Percentiles rank a stretch among this genome's conserved stretches.
phyloP scores from a whole-genome alignment of 64 coral and sea anemone genomes.

The Porites lutea region DNA sequence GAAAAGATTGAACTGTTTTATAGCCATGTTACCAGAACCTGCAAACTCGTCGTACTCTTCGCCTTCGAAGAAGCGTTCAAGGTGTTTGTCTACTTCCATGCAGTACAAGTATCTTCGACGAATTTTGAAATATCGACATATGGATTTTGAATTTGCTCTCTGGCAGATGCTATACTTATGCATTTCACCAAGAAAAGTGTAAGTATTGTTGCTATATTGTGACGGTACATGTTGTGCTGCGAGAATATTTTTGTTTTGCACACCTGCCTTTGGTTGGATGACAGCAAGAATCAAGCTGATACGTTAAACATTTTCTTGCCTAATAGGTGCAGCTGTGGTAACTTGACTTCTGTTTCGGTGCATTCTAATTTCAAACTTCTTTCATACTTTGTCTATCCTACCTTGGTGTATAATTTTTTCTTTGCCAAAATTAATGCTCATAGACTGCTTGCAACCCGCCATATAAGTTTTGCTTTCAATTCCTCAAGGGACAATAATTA shows the following conservation, averaged over 20 bases:
- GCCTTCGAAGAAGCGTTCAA: slow-evolving; percentile 66
- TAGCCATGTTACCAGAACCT: slow-evolving; percentile 75
- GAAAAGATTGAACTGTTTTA: background rate
- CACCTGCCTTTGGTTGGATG: background rate
- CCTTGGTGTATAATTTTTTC: too few relatives aligned
- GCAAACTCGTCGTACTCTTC: slow-evolving; percentile 74
- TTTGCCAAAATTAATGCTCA: too few relatives aligned
- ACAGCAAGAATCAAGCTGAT: too few relatives aligned
- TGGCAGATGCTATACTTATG: slow-evolving; percentile 99
- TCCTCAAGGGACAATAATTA: too few relatives aligned
- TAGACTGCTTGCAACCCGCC: too few relatives aligned
- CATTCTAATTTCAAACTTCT: too few relatives aligned
- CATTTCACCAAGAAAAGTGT: slow-evolving; percentile 97
- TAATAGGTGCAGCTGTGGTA: too few relatives aligned
- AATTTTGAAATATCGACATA: slow-evolving; percentile 95
- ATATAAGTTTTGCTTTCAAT: too few relatives aligned
- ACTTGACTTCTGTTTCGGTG: too few relatives aligned
- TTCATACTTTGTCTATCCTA: too few relatives aligned
- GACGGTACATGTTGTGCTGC: background rate
- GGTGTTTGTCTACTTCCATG: slow-evolving; percentile 86
- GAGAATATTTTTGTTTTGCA: too few relatives aligned
- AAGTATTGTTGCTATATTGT: slow-evolving; percentile 35
- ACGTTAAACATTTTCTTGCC: too few relatives aligned
- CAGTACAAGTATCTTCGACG: slow-evolving; percentile 93
- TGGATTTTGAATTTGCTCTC: slow-evolving; percentile 99